phyloP scores from a whole-genome alignment of 2,113 vertebrate genomes.

The Amazona vittata region DNA sequence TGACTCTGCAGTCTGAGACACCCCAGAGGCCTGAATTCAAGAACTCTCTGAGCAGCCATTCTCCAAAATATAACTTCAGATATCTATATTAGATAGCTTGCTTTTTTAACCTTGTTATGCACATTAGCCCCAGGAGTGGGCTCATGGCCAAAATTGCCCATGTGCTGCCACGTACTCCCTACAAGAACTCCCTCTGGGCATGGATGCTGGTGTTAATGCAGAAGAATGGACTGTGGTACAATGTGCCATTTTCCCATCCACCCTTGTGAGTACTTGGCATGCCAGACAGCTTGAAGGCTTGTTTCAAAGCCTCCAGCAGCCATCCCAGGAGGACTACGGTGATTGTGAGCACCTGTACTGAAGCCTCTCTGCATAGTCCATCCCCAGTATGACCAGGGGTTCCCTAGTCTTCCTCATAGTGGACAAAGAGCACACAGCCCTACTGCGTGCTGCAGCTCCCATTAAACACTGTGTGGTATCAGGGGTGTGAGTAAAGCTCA shows the following conservation, averaged over 20 bases:
- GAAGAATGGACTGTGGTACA: neutral
- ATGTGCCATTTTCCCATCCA: neutral
- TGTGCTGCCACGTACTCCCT: neutral
- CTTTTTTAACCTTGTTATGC: neutral
- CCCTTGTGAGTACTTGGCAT: fast-evolving
- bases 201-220: neutral
- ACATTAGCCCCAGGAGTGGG: neutral
- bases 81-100: neutral
- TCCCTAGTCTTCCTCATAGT: neutral
- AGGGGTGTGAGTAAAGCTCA: neutral
- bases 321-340: neutral
- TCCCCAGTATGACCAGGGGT: neutral
- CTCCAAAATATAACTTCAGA: neutral
- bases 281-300: neutral
- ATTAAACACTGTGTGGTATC: neutral
- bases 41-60: neutral
- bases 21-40: neutral
- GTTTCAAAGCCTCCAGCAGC: neutral
- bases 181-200: neutral
- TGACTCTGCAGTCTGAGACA: neutral
- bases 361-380: neutral
- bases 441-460: neutral
- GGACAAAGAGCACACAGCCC: neutral
- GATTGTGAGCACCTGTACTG: neutral
- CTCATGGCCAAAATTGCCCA: neutral